Evolutionary conservation across 2,113 vertebrate species (phyloP).

Genomic region (Pristiophorus japonicus): DNA sequence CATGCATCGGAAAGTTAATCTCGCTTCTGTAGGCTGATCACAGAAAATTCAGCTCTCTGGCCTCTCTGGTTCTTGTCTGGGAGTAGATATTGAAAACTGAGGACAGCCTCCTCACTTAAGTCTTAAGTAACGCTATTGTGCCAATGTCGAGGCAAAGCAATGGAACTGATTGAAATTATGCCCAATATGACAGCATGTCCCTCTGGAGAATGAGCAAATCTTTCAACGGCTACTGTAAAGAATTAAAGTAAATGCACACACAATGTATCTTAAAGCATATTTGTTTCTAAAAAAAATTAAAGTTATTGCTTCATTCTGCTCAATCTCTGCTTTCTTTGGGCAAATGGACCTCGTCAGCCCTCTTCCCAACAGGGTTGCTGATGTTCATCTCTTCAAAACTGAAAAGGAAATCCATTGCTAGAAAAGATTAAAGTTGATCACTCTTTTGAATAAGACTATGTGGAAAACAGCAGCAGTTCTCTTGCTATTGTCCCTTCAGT

Average conservation of each 20-base stretch:
- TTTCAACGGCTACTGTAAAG: neutral
- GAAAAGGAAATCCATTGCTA: neutral
- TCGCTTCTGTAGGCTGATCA: neutral
- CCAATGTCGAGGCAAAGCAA: neutral
- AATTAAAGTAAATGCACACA: neutral
- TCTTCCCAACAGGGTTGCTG: neutral
- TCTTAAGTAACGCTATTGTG: neutral
- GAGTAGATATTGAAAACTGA: neutral
- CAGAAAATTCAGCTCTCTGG: neutral
- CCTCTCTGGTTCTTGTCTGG: neutral
- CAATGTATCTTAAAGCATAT: neutral
- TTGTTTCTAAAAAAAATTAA: neutral
- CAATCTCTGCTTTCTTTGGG: neutral
- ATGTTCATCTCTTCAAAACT: neutral
- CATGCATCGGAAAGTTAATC: neutral
- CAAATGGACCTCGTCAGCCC: neutral
- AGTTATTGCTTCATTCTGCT: neutral
- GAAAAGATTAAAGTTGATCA: neutral
- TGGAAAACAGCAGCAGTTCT: neutral
- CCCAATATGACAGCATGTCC: neutral
- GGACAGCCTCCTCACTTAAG: neutral
- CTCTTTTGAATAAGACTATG: neutral
- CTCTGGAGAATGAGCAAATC: neutral
- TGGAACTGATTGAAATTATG: neutral
- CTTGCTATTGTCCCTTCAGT: neutral